Conservation (phyloP, 2,113 vertebrate species). For the Triplophysa tibetana region DNA sequence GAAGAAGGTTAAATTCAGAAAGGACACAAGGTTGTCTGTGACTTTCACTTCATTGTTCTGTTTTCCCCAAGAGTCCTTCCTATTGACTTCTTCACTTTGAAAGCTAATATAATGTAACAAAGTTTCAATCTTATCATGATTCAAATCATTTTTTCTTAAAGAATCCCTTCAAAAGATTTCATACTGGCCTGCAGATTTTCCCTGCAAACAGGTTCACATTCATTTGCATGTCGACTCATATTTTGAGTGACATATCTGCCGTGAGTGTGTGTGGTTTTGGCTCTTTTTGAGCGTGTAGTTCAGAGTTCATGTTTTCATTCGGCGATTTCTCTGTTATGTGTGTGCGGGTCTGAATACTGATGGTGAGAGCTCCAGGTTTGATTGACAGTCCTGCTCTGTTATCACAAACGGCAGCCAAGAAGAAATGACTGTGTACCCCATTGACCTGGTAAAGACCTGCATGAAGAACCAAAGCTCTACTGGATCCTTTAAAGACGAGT, state of each 20-base stretch:
- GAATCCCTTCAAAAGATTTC: background rate
- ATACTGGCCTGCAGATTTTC: background rate
- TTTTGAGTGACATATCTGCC: conserved; percentile 3
- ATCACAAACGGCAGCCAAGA: conserved; percentile 85
- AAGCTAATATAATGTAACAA: too few relatives aligned
- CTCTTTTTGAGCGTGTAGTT: background rate
- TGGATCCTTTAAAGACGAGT: conserved; percentile 87
- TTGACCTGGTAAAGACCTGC: conserved; percentile 96
- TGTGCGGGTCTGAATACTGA: conserved; percentile 15
- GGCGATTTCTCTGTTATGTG: background rate
- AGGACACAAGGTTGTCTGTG: too few relatives aligned
- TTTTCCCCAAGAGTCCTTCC: too few relatives aligned
- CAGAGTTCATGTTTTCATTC: conserved; percentile 11
- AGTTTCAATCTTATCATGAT: background rate
- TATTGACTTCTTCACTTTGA: too few relatives aligned
- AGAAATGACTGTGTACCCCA: conserved; percentile 92
- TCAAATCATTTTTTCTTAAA: too few relatives aligned
- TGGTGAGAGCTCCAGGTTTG: background rate
- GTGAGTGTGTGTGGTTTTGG: background rate
- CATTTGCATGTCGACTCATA: conserved; percentile 26
- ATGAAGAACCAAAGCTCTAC: conserved; percentile 95
- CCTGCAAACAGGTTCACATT: conserved; percentile 2
- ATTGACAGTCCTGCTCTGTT: conserved; percentile 39
- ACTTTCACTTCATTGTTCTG: too few relatives aligned
- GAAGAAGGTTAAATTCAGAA: too few relatives aligned